Evolutionary conservation across 2,113 vertebrate genomes (phyloP).

Genomic region (Xiphophorus couchianus): DNA sequence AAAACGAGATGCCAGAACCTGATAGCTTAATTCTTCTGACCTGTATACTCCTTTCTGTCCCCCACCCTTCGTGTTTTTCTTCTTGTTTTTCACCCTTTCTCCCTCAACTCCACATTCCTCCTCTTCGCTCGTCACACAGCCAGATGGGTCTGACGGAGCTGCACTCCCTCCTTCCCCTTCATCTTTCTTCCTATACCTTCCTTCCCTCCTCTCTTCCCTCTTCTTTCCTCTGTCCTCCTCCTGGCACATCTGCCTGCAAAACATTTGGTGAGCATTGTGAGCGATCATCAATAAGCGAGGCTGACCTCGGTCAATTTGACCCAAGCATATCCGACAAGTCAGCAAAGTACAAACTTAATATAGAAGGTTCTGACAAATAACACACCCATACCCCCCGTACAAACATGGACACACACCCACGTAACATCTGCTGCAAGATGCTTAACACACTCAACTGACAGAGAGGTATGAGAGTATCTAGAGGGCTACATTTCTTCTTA

Average conservation of each 20-base stretch:
- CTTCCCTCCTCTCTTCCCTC: slow-evolving; percentile 49
- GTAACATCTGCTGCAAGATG: slow-evolving; percentile 44
- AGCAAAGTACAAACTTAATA: slow-evolving; percentile 46
- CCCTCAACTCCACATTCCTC: slow-evolving; percentile 55
- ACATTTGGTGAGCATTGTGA: slow-evolving; percentile 15
- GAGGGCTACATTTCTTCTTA: slow-evolving; percentile 7
- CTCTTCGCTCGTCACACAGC: slow-evolving; percentile 30
- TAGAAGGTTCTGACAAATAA: slow-evolving; percentile 40
- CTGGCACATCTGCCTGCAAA: slow-evolving; percentile 46
- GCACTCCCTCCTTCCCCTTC: slow-evolving; percentile 55
- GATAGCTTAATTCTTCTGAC: slow-evolving; percentile 48
- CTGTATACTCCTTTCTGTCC: slow-evolving; percentile 30
- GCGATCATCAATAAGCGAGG: slow-evolving; percentile 55
- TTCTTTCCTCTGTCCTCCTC: slow-evolving; percentile 45
- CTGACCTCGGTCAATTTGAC: slow-evolving; percentile 72
- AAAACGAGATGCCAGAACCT: slow-evolving; percentile 48
- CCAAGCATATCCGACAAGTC: slow-evolving; percentile 53
- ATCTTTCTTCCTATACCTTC: slow-evolving; percentile 52
- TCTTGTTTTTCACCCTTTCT: slow-evolving; percentile 55
- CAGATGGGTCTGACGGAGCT: slow-evolving; percentile 42
- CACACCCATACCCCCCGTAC: slow-evolving; percentile 11
- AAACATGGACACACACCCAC: slow-evolving; percentile 27
- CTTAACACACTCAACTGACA: slow-evolving; percentile 18
- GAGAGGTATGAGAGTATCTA: slow-evolving; percentile 10
- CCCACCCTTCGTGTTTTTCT: slow-evolving; percentile 18